Base-by-base conservation (phyloP, 2,888 invertebrate species). In the Tanypteryx hageni region DNA sequence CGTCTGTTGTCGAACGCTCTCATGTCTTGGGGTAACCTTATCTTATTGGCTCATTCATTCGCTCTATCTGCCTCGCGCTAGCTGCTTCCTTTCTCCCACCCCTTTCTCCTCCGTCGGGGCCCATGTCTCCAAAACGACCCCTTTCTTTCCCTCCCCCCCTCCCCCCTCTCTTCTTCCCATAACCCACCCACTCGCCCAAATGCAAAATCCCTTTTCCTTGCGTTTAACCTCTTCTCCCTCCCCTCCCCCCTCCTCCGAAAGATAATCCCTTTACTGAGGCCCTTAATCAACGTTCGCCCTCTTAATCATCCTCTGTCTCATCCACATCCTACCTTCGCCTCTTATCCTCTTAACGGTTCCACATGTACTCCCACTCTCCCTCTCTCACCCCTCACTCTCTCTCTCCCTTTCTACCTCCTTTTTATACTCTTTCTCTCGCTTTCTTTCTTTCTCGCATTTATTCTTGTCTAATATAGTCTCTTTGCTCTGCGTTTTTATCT, bases 251-350 rank as follows among this genome's bases (percentile, higher is more conserved):
- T 86, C 86, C 27, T 18, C 64, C 44, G 31, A 64, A 89, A 61
- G 89, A 89, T 89, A 89, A 89, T 89, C 89, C 89, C 89, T 89
- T 89, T 89, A 89, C 89, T 61, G 68, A 89, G 89, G 89, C 44
- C 89, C 89, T 89, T 89, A 89, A 89, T 89, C 89, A 89, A 89
- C 89, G 89, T 56, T 89, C 89, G 89, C 89, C 89, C 86, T 59
- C 89, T 89, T 64, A 89, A 89, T 89, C 89, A 89, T 89, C 64
- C 89, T 16, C 5, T 31, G 61, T 89, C 89, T 86, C 86, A 61
- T 64, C 86, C 61, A 59, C 58, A 59, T 61, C 61, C 86, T 16
- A 61, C 14, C 86, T 59, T 44, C 61, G 44, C 59, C 89, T 56
- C 89, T 86, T 86, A 86, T 86, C 86, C 86, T 86, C 86, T 89